A percentile compares a stretch with the other conserved stretches of the same genome.
Conservation (phyloP, 1,140 invertebrate species). For the Meloidogyne hapla region DNA sequence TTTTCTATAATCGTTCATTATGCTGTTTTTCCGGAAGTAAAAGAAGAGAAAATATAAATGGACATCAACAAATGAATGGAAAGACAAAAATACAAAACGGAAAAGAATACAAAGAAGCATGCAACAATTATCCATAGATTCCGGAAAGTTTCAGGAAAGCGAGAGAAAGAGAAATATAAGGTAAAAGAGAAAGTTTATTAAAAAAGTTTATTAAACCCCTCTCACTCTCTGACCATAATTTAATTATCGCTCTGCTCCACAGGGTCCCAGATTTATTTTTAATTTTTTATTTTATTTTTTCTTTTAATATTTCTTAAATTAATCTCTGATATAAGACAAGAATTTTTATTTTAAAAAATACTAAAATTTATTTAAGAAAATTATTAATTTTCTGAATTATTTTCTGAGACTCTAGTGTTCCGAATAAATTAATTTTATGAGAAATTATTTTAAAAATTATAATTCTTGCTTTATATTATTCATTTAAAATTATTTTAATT, state of each 20-base stretch:
- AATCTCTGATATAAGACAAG: neutral
- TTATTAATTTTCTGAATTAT: neutral
- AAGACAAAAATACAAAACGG: slow-evolving; percentile 21
- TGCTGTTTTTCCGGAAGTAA: slow-evolving; percentile 7
- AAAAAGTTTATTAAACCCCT: too few species aligned
- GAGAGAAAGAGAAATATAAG: neutral
- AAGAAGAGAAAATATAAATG: neutral
- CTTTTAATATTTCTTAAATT: neutral
- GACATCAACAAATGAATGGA: neutral
- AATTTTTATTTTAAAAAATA: slow-evolving; percentile 9
- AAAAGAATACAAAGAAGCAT: slow-evolving; percentile 22
- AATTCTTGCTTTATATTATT: too few species aligned
- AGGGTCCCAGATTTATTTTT: neutral
- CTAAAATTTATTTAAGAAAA: too few species aligned
- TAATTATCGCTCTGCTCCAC: too few species aligned
- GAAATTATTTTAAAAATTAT: too few species aligned
- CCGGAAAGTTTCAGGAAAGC: neutral
- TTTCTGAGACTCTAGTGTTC: too few species aligned
- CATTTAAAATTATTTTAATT: neutral
- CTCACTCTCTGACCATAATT: too few species aligned
- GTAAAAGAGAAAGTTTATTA: neutral
- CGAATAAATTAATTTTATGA: too few species aligned
- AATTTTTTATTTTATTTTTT: too few species aligned
- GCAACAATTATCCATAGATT: neutral
- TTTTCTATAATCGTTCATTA: slow-evolving; percentile 5